A percentile compares a stretch with the other conserved stretches of the same genome.
phyloP scores from a whole-genome alignment of 2,113 vertebrate species.

The Loxodonta africana region DNA sequence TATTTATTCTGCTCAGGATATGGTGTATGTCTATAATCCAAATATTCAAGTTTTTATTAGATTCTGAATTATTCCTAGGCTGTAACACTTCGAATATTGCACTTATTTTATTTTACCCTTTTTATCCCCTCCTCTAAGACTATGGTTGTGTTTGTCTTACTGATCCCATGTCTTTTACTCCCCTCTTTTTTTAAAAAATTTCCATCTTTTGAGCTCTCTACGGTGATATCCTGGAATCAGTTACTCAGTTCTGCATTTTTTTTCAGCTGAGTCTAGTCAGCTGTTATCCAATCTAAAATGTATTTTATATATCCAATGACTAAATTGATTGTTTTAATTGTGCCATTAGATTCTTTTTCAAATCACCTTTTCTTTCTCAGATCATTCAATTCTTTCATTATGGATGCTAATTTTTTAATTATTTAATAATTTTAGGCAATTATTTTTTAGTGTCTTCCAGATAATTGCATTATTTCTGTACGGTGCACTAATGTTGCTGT shows the following conservation, averaged over 20 bases:
- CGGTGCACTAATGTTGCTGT: background rate
- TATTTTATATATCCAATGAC: background rate
- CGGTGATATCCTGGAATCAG: background rate
- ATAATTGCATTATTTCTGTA: conserved; percentile 11
- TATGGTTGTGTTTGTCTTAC: background rate
- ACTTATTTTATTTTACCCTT: background rate
- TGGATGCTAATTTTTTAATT: background rate
- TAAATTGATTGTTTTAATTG: background rate
- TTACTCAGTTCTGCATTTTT: background rate
- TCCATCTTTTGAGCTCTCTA: background rate
- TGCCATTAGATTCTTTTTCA: background rate
- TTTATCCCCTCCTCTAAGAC: background rate
- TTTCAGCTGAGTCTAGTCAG: background rate
- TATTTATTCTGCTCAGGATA: background rate
- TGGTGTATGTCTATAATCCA: background rate
- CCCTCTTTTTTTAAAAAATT: background rate
- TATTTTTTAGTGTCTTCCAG: background rate
- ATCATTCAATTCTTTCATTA: background rate
- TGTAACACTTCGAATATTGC: background rate
- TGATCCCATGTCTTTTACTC: background rate
- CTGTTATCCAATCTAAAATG: background rate
- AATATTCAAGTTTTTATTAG: background rate
- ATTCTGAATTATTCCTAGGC: background rate
- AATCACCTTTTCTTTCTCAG: background rate
- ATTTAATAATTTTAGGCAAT: background rate